phyloP scores from a whole-genome alignment of 2,888 invertebrate genomes.

The Augiades crinisus region DNA sequence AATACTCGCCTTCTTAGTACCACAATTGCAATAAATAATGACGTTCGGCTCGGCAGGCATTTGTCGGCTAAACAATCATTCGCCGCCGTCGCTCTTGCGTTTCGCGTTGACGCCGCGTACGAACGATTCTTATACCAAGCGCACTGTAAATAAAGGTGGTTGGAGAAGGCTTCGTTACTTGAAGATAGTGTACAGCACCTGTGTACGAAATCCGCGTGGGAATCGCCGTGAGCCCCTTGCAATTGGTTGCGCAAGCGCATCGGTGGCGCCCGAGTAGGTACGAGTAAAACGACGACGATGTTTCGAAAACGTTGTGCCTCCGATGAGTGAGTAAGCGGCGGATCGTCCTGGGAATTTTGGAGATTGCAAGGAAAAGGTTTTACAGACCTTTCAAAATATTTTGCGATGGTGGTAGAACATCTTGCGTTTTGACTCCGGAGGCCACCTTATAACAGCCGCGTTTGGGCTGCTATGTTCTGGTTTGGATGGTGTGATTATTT shows the following conservation, averaged over 20 bases:
- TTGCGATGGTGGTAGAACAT: too few relatives aligned
- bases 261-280: constrained; percentile 38
- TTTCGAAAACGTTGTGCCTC: constrained; percentile 36
- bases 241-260: constrained; percentile 55
- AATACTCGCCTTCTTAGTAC: neutral
- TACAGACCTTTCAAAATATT: too few relatives aligned
- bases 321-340: neutral
- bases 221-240: constrained; percentile 55
- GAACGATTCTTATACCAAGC: neutral
- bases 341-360: neutral
- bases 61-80: constrained; percentile 35
- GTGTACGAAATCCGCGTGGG: constrained; percentile 79
- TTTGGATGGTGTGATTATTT: too few relatives aligned
- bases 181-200: constrained; percentile 63
- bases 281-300: constrained; percentile 17
- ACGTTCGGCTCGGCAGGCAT: constrained; percentile 45
- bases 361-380: too few relatives aligned
- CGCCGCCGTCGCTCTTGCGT: neutral
- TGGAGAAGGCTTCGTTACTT: constrained; percentile 17
- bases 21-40: constrained; percentile 3
- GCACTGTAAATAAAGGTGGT: neutral
- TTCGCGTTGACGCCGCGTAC: neutral
- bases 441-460: too few relatives aligned
- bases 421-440: too few relatives aligned
- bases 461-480: too few relatives aligned